phyloP scores from a whole-genome alignment of 2,113 vertebrate genomes.

The Laterallus jamaicensis region DNA sequence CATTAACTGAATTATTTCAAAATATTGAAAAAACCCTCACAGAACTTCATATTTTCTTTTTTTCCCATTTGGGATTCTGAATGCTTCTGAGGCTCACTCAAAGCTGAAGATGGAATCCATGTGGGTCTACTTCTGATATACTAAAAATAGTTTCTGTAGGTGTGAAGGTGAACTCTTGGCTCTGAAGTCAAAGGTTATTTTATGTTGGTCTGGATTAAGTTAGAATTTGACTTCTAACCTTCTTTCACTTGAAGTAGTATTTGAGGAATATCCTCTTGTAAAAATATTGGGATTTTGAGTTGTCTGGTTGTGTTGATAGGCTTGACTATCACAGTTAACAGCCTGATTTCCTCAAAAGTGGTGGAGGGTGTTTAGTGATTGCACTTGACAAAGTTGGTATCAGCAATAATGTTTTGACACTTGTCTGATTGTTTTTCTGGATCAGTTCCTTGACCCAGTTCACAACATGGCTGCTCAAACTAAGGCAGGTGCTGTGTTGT shows the following conservation, averaged over 20 bases:
- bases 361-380: background rate
- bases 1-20: background rate
- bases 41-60: background rate
- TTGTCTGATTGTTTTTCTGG: background rate
- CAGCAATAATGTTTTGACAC: background rate
- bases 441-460: conserved; percentile 1
- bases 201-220: background rate
- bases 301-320: background rate
- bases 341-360: background rate
- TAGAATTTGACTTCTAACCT: background rate
- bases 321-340: background rate
- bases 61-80: background rate
- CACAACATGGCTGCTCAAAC: background rate
- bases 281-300: background rate
- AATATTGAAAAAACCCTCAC: background rate
- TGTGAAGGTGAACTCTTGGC: background rate
- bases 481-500: background rate
- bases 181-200: background rate
- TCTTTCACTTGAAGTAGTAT: background rate
- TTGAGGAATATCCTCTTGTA: background rate
- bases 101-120: background rate
- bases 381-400: background rate
- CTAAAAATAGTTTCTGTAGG: background rate
- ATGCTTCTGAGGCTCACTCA: background rate
- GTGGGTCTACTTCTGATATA: background rate